Conservation (phyloP, 2,888 invertebrate species). For the Amphiduros pacificus region DNA sequence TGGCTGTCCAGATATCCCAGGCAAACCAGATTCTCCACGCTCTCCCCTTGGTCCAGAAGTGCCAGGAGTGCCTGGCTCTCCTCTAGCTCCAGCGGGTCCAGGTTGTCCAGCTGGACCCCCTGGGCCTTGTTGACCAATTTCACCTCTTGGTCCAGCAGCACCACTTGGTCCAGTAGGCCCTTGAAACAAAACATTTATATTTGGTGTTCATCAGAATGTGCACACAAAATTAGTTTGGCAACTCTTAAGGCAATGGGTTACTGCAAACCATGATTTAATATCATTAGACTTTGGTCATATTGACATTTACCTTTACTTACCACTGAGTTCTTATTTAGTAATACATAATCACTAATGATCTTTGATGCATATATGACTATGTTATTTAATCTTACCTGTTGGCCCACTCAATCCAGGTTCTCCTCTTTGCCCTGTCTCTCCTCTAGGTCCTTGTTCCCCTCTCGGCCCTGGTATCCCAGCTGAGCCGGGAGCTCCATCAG, state of each 20-base stretch:
- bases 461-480: conserved; percentile 22
- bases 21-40: conserved; percentile 17
- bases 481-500: conserved; percentile 17
- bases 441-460: conserved; percentile 25
- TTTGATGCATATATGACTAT: too few species aligned
- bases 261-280: too few species aligned
- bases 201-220: too few species aligned
- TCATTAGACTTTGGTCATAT: too few species aligned
- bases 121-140: conserved; percentile 8
- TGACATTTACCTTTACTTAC: too few species aligned
- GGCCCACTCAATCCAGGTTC: conserved; percentile 18
- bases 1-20: conserved; percentile 1
- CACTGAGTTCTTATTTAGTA: too few species aligned
- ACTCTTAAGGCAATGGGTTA: too few species aligned
- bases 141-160: conserved; percentile 24
- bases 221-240: too few species aligned
- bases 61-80: conserved; percentile 22
- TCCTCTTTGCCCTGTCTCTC: conserved; percentile 25
- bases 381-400: too few species aligned
- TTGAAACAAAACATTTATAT: neutral
- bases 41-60: conserved; percentile 25
- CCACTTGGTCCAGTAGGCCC: conserved; percentile 16
- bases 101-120: conserved; percentile 15
- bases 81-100: conserved; percentile 9
- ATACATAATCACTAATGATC: too few species aligned